phyloP scores from a whole-genome alignment of 2,888 invertebrate species.

The Tenthredo livida region DNA sequence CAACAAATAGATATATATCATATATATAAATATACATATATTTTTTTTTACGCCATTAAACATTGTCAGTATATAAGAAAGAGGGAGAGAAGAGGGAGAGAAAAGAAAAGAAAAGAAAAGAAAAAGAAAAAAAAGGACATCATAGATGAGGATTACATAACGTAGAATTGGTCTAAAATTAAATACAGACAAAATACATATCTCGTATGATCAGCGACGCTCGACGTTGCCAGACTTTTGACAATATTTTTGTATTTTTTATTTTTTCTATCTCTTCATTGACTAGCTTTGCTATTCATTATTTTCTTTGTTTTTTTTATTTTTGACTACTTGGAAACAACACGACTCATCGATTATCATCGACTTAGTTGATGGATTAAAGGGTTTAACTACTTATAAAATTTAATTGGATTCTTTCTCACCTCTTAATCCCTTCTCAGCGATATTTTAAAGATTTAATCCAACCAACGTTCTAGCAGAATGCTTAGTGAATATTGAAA shows the following conservation, averaged over 20 bases:
- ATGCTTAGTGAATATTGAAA: neutral
- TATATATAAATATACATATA: neutral
- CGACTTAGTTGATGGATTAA: neutral
- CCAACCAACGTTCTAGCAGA: neutral
- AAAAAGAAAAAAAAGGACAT: neutral
- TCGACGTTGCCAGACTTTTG: neutral
- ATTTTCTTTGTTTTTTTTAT: neutral
- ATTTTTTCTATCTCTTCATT: neutral
- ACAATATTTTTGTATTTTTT: neutral
- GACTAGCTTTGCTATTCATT: neutral
- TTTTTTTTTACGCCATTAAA: neutral
- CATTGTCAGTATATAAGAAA: neutral
- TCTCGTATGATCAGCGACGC: neutral
- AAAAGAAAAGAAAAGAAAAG: neutral
- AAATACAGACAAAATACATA: conserved; percentile 28
- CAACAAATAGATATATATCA: conserved; percentile 2
- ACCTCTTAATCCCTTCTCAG: conserved; percentile 18
- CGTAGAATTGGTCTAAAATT: conserved; percentile 21
- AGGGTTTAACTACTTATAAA: neutral
- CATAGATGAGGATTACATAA: neutral
- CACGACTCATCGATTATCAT: conserved; percentile 8
- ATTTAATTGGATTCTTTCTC: neutral
- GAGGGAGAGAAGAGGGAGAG: neutral
- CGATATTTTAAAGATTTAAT: conserved; percentile 18
- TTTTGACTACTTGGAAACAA: neutral